A percentile compares a stretch with the other conserved stretches of the same genome.
phyloP scores from a whole-genome alignment of 23 tunicate genomes.

The Clavelina lepadiformis region DNA sequence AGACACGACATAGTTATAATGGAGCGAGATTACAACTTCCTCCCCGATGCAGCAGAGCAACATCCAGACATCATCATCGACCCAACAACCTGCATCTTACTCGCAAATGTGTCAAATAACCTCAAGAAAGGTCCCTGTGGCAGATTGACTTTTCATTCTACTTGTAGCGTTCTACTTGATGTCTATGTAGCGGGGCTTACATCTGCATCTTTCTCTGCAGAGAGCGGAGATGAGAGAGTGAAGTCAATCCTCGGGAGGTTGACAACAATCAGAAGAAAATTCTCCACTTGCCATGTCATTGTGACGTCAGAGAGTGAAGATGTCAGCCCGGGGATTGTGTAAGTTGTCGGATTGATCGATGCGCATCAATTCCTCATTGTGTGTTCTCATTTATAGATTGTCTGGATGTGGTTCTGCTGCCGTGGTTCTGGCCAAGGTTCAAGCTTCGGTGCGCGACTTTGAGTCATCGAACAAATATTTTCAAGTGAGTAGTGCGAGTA shows the following conservation, averaged over 20 bases:
- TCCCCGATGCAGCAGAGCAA: neutral
- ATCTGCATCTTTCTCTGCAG: neutral
- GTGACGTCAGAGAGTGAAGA: neutral
- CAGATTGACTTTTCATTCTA: neutral
- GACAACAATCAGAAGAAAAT: neutral
- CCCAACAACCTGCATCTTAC: slow-evolving; percentile 30
- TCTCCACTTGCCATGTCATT: slow-evolving; percentile 5
- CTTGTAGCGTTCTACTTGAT: neutral
- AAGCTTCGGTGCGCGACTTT: slow-evolving; percentile 26
- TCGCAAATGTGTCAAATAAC: slow-evolving; percentile 15
- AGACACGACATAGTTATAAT: slow-evolving; percentile 36
- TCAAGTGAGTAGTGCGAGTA: slow-evolving; percentile 28
- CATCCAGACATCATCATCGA: slow-evolving; percentile 54
- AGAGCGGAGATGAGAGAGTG: slow-evolving; percentile 5
- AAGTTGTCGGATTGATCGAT: neutral
- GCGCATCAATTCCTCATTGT: too few relatives aligned
- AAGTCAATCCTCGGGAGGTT: slow-evolving; percentile 4
- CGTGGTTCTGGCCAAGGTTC: slow-evolving; percentile 17
- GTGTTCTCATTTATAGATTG: too few relatives aligned
- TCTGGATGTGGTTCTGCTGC: slow-evolving; percentile 23
- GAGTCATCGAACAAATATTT: too few relatives aligned
- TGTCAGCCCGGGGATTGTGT: neutral
- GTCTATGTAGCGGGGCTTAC: neutral
- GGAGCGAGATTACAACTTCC: slow-evolving; percentile 23
- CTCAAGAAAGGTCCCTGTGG: slow-evolving; percentile 2